Base-by-base conservation (phyloP, 2,888 invertebrate species). In the Schrankia costaestrigalis region DNA sequence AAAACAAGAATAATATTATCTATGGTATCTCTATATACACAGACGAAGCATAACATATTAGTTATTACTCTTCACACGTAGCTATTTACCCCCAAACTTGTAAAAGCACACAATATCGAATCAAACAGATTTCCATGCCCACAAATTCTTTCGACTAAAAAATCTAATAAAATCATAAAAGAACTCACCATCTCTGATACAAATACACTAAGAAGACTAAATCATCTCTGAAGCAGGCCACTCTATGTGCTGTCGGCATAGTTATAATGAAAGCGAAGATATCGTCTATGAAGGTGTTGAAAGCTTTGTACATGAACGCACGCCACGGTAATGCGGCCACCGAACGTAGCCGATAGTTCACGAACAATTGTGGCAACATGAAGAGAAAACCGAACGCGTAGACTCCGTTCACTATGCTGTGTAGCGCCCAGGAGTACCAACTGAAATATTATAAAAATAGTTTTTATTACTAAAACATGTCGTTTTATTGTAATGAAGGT, bases 341-440 rank as follows among this genome's bases (percentile, higher is more conserved):
- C 1, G 98, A 98, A 63, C 98, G 98, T 31, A 99, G 89, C 71
- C 97, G 95, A 72, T 99, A 99, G 87, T 99, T 99, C 23, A 99
- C 94, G 86, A 99, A 99, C 43, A 99, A 84, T 72, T 99, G 99
- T 0, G 99, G 99, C 59, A 99, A 78, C 99, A 99, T 99, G 81
- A 99, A 98, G 10, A 99, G 90, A 82, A 99, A 99, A 0, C 99
- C 99, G 86, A 99, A 99, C 0, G 97, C 98, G 83, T 99, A 99
- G 2, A 99, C 98, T 1, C 97, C 97, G 78, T 98, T 98, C 5
- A 97, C 98, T 26, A 97, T 73, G 60, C 97, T 97, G 75, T 95
- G 94, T 14, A 98, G 90, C 11, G 94, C 94, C 98, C 98, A 98
- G 0, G 97, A 97, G 75, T 97, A 98, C 97, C 97, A 98, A 69